These are phyloP conservation scores for Octodonta nipae DNA, from an alignment of 2,888 invertebrate species.

Conservation along the genomic window DNA sequence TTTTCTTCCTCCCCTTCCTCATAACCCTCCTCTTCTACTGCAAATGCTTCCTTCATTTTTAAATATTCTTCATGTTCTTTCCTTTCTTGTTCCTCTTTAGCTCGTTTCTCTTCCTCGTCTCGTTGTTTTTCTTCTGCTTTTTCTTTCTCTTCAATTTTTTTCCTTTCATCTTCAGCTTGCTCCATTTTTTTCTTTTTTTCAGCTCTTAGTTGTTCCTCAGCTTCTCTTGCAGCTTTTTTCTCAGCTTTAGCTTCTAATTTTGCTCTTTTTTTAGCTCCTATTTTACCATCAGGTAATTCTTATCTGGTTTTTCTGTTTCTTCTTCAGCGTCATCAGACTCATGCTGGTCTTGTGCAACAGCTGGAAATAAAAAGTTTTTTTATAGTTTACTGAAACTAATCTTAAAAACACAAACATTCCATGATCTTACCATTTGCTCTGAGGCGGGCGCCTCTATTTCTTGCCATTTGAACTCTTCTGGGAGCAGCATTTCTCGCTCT, in stretches of 20 bases:
- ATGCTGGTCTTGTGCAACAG: constrained; percentile 33
- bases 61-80: constrained; percentile 83
- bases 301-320: constrained; percentile 43
- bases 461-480: constrained; percentile 56
- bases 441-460: constrained; percentile 57
- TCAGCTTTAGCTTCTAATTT: constrained; percentile 90
- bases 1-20: constrained; percentile 60
- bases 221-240: constrained; percentile 69
- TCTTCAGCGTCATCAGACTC: constrained; percentile 35
- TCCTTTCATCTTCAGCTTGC: constrained; percentile 60
- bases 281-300: constrained; percentile 58
- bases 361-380: constrained; percentile 11
- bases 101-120: constrained; percentile 58
- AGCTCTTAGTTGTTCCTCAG: constrained; percentile 61
- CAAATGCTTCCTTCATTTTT: constrained; percentile 80
- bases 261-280: constrained; percentile 86
- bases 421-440: constrained; percentile 31
- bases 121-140: constrained; percentile 57
- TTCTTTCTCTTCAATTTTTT: constrained; percentile 56
- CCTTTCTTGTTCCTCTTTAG: constrained; percentile 61
- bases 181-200: constrained; percentile 59
- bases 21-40: constrained; percentile 84
- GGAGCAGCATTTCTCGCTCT: constrained; percentile 41
- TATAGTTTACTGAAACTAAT: neutral
- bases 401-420: neutral